Evolutionary conservation across 2,797 vertebrate genomes (phyloP).

Genomic region (Poeciliopsis presidionis): DNA sequence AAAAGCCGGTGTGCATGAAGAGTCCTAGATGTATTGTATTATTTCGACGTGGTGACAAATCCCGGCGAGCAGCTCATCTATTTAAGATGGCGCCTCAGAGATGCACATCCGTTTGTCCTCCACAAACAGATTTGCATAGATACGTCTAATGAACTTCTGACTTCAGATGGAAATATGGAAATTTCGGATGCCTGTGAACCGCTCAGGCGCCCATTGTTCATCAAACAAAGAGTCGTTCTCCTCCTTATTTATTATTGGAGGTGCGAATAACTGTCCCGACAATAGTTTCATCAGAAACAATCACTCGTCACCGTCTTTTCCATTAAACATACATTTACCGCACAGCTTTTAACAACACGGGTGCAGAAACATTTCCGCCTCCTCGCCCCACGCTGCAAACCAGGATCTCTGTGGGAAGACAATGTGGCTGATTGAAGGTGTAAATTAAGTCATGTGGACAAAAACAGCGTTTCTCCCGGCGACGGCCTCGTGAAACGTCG

Average conservation of each 20-base stretch:
- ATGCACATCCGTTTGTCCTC: not conserved
- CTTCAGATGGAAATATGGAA: not conserved
- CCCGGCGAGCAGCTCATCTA: not conserved
- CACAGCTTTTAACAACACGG: not conserved
- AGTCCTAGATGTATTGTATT: not conserved
- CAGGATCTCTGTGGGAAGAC: not conserved
- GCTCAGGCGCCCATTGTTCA: not conserved
- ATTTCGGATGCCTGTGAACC: not conserved
- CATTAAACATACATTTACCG: not conserved
- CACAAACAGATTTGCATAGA: not conserved
- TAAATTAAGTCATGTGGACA: not conserved
- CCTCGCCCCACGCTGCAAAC: not conserved
- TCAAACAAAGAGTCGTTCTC: not conserved
- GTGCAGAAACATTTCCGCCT: not conserved
- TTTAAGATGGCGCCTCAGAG: not conserved
- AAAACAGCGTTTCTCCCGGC: not conserved
- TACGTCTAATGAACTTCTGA: not conserved
- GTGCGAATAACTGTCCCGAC: not conserved
- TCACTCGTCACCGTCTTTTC: not conserved
- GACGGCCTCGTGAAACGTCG: constrained; percentile 53
- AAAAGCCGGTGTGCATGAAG: not conserved
- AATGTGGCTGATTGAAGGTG: constrained; percentile 20
- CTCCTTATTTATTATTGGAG: not conserved
- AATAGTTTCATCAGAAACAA: not conserved
- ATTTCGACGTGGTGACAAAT: not conserved